These are phyloP conservation scores for Drosophila austrosaltans DNA, from an alignment of 2,888 invertebrate species.

Conservation along the genomic window DNA sequence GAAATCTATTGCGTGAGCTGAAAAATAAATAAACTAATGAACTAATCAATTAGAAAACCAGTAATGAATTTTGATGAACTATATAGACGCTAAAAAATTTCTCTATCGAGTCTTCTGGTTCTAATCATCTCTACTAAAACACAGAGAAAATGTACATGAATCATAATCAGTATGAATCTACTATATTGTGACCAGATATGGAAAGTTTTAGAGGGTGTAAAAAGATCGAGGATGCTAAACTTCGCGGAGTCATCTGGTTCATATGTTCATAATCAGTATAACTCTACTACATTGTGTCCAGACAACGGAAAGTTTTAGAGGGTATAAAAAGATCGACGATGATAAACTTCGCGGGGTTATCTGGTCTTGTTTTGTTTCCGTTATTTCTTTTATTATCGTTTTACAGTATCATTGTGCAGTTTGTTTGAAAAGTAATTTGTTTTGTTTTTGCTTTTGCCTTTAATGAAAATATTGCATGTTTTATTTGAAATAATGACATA, in stretches of 20 bases:
- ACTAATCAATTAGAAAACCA: slow-evolving; percentile 12
- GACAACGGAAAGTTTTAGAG: no score
- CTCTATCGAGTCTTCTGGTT: not conserved
- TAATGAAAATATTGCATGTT: slow-evolving; percentile 62
- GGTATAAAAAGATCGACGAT: no score
- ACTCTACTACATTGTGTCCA: no score
- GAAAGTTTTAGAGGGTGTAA: no score
- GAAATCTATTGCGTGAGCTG: slow-evolving; percentile 2
- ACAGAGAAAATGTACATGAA: no score
- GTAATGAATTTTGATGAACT: not conserved
- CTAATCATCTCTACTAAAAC: no score
- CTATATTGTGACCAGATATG: no score
- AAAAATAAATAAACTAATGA: slow-evolving; percentile 3
- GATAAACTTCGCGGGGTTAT: not conserved
- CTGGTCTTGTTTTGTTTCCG: not conserved
- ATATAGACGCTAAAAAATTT: no score
- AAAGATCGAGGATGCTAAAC: no score
- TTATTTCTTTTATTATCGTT: slow-evolving; percentile 2
- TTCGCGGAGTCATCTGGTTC: not conserved
- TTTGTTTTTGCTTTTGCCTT: slow-evolving; percentile 9
- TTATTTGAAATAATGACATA: not conserved
- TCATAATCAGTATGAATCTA: no score
- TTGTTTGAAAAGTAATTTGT: slow-evolving; percentile 18
- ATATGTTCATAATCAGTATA: no score
- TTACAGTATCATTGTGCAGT: slow-evolving; percentile 30